Conservation (phyloP, 1,140 invertebrate species). For the Calycopis cecrops region DNA sequence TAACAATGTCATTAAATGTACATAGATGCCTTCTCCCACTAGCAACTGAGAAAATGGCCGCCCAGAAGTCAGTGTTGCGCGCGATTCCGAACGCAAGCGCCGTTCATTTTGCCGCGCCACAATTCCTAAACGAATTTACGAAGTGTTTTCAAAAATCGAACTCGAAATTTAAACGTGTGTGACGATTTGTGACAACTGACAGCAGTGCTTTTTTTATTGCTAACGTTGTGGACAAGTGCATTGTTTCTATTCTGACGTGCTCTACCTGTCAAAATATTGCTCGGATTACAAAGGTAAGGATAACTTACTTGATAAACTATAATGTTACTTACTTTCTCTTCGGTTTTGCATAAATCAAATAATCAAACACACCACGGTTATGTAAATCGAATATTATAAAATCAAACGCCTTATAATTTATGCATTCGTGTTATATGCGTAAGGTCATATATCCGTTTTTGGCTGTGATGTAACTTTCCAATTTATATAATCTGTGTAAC, state of each 20-base stretch:
- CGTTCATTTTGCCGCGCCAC: constrained; percentile 22
- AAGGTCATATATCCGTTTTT: background rate
- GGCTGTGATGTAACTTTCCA: background rate
- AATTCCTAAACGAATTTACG: constrained; percentile 34
- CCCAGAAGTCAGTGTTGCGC: constrained; percentile 46
- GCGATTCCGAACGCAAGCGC: constrained; percentile 46
- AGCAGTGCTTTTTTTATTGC: constrained; percentile 21
- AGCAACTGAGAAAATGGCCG: constrained; percentile 48
- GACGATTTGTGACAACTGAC: constrained; percentile 30
- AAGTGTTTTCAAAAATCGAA: constrained; percentile 26
- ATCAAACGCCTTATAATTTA: background rate
- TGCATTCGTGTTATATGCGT: background rate
- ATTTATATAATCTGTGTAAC: constrained; percentile 6
- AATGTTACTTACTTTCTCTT: constrained; percentile 21
- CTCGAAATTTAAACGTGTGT: constrained; percentile 38
- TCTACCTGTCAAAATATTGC: constrained; percentile 55
- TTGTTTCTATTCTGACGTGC: constrained; percentile 45
- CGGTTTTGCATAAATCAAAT: constrained; percentile 1
- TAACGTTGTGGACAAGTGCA: constrained; percentile 26
- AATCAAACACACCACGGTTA: background rate
- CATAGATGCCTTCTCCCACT: constrained; percentile 23
- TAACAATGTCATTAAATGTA: constrained; percentile 13
- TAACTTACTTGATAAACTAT: constrained; percentile 21
- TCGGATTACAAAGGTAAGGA: constrained; percentile 46
- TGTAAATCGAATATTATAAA: constrained; percentile 2